Evolutionary conservation across 2,797 vertebrate genomes (phyloP).

Genomic region (Sebastes kiyomatsui): DNA sequence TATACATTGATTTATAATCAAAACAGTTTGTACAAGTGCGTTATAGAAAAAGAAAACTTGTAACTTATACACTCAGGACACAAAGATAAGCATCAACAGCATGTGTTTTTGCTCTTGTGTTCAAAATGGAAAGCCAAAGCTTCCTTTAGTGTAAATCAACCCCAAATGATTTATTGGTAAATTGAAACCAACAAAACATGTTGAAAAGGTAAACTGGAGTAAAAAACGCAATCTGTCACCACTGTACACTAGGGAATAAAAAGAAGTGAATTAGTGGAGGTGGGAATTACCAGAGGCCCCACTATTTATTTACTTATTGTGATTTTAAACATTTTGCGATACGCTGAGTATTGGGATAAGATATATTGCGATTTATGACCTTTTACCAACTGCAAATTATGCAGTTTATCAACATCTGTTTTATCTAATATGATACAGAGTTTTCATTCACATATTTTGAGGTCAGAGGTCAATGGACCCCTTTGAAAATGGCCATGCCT

Average conservation of each 20-base stretch:
- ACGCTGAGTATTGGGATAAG: too few species aligned
- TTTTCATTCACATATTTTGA: too few species aligned
- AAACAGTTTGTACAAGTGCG: not conserved
- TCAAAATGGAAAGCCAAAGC: not conserved
- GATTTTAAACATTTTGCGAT: too few species aligned
- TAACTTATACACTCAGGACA: not conserved
- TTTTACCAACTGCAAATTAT: too few species aligned
- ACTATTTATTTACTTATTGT: too few species aligned
- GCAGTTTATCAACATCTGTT: too few species aligned
- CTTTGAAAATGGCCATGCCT: too few species aligned
- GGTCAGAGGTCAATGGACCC: too few species aligned
- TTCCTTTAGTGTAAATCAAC: not conserved
- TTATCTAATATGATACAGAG: too few species aligned
- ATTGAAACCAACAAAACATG: not conserved
- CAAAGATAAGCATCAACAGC: not conserved
- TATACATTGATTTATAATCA: not conserved
- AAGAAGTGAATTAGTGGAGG: not conserved
- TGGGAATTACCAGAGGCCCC: too few species aligned
- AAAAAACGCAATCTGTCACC: not conserved
- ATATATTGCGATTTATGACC: too few species aligned
- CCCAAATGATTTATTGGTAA: not conserved
- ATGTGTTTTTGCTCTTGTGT: not conserved
- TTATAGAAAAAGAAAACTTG: not conserved
- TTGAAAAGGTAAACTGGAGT: not conserved
- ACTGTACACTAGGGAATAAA: not conserved